Conservation (phyloP, 2,797 vertebrate genomes). For the Acipenser ruthenus region DNA sequence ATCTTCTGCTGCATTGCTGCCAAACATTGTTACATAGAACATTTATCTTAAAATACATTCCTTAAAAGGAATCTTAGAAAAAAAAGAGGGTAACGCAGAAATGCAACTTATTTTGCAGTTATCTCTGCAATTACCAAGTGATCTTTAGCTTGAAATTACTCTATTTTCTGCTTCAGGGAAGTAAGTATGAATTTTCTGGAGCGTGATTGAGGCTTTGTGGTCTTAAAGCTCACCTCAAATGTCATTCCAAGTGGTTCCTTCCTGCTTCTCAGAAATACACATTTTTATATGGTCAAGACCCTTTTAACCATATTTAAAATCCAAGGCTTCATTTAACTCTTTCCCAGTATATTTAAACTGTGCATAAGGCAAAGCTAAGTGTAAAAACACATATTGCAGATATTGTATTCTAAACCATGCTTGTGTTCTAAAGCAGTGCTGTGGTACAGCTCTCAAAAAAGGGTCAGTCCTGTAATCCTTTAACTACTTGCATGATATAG, state of each 20-base stretch:
- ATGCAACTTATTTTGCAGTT: slow-evolving; percentile 21
- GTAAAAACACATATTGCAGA: no score
- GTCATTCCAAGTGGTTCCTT: not conserved
- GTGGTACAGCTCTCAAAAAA: no score
- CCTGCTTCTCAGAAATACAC: not conserved
- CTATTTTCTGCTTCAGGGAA: slow-evolving; percentile 18
- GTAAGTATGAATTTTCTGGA: not conserved
- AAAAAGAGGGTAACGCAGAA: slow-evolving; percentile 27
- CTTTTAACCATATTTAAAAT: no score
- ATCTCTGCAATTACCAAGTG: not conserved
- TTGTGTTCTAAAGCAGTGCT: no score
- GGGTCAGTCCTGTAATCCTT: no score
- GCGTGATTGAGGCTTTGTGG: not conserved
- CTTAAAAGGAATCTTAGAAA: slow-evolving; percentile 30
- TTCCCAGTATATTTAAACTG: no score
- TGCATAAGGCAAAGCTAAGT: no score
- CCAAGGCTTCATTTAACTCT: no score
- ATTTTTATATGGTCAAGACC: not conserved
- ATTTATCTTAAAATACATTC: slow-evolving; percentile 31
- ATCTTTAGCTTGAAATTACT: slow-evolving; percentile 18
- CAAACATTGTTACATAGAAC: slow-evolving; percentile 22
- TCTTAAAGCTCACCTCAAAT: not conserved
- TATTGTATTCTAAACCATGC: no score
- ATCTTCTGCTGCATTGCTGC: slow-evolving; percentile 34
- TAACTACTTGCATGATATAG: no score